Conservation (phyloP, 2,113 vertebrate genomes). For the Syngnathus scovelli region DNA sequence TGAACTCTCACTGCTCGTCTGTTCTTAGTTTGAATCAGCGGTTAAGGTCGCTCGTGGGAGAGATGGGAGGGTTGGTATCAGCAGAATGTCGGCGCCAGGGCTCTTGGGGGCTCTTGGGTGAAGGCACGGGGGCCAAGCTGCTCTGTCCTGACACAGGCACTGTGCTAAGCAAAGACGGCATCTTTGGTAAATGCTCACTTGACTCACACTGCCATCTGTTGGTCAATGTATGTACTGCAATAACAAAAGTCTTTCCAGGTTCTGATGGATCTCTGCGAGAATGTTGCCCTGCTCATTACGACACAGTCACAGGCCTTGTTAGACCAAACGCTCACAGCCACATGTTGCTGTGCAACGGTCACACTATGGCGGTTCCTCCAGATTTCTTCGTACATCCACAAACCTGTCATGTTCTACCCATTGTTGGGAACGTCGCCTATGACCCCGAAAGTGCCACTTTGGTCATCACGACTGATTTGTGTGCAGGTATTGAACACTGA, state of each 20-base stretch:
- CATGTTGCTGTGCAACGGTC: constrained; percentile 71
- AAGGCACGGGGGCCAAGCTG: constrained; percentile 73
- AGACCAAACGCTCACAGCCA: constrained; percentile 63
- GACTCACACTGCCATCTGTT: constrained; percentile 36
- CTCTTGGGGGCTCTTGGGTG: constrained; percentile 75
- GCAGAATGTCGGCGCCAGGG: constrained; percentile 75
- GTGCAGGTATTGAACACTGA: constrained; percentile 44
- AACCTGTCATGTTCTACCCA: constrained; percentile 75
- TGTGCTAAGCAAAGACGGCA: constrained; percentile 67
- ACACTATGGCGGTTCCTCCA: constrained; percentile 65
- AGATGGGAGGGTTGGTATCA: constrained; percentile 67
- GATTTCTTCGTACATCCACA: constrained; percentile 79
- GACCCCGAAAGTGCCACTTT: constrained; percentile 70
- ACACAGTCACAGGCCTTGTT: constrained; percentile 71
- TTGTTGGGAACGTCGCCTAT: constrained; percentile 78
- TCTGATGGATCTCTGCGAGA: constrained; percentile 55
- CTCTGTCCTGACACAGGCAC: constrained; percentile 65
- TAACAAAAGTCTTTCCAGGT: constrained; percentile 43
- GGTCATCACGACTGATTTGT: constrained; percentile 69
- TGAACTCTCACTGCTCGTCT: background rate
- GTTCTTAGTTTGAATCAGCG: constrained; percentile 50
- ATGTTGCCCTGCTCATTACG: constrained; percentile 47
- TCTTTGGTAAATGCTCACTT: constrained; percentile 64
- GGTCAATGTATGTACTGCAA: constrained; percentile 25
- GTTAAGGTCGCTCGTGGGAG: constrained; percentile 46